phyloP scores from a whole-genome alignment of 2,113 vertebrate species.

The Picathartes gymnocephalus region DNA sequence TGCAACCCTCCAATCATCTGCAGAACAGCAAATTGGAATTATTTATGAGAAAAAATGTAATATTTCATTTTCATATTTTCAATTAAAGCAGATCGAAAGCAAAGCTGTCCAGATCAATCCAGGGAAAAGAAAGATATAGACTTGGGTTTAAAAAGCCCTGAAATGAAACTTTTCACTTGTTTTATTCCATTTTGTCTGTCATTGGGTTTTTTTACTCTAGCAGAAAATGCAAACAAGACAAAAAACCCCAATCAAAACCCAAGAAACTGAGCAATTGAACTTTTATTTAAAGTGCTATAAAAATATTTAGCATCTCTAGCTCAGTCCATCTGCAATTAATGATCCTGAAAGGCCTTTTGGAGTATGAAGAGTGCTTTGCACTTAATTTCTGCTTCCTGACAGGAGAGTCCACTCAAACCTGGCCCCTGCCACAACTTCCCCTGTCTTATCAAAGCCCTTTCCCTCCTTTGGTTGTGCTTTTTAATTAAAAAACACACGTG shows the following conservation, averaged over 20 bases:
- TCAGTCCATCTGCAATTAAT: background rate
- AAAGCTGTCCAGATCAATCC: background rate
- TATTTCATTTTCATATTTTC: slow-evolving; percentile 21
- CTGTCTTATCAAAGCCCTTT: background rate
- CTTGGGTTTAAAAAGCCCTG: background rate
- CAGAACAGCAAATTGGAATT: background rate
- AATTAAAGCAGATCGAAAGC: background rate
- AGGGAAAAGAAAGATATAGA: background rate
- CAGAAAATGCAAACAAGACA: background rate
- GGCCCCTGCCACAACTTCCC: background rate
- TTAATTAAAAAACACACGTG: background rate
- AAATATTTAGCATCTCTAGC: background rate
- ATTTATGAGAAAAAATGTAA: slow-evolving; percentile 2
- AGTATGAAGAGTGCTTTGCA: background rate
- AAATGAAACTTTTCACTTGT: background rate
- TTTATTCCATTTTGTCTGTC: background rate
- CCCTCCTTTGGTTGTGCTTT: background rate
- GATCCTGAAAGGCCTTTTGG: background rate
- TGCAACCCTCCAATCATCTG: background rate
- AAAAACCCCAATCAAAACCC: background rate
- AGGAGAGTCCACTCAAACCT: background rate
- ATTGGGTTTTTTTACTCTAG: background rate
- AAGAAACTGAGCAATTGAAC: background rate
- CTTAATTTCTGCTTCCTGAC: background rate
- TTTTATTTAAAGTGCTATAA: background rate